Evolutionary conservation across 1,140 invertebrate species (phyloP), one percentile per base, ranked within the genome.

Genomic region (Zaprionus kolodkinae): DNA sequence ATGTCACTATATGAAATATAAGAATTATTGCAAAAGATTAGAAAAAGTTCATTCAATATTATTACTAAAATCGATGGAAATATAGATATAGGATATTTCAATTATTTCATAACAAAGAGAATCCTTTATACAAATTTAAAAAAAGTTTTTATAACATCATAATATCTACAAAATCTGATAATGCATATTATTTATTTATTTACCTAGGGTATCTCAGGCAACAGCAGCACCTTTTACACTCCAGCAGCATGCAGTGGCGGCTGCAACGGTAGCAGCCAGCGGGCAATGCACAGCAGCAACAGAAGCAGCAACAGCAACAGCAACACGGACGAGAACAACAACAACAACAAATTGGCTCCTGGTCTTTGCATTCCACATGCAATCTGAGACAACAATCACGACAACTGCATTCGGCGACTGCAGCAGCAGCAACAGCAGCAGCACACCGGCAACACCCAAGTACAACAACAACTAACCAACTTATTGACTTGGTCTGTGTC

Each of bases 311-410:
- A 50, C 48, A 27, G 52, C 43, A 45, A 56, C 68, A 83, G 15
- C 40, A 45, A 15, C 40, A 45, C 1, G 40, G 54, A 27, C 13
- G 27, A 70, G 70, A 90, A 82, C 82, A 77, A 76, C 79, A 82
- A 76, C 79, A 82, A 91, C 68, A 90, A 90, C 87, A 90, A 90
- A 91, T 91, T 90, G 80, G 87, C 87, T 90, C 72, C 87, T 90
- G 87, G 87, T 90, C 83, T 90, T 90, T 87, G 87, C 79, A 91
- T 87, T 83, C 87, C 87, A 82, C 82, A 78, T 86, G 84, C 84
- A 88, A 88, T 87, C 84, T 88, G 85, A 88, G 85, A 71, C 84
- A 85, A 78, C 80, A 89, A 88, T 88, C 78, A 88, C 85, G 85
- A 78, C 78, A 88, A 88, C 80, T 84, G 84, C 84, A 88, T 79